phyloP scores from a whole-genome alignment of 1,140 invertebrate species.

The Campoletis sonorensis region DNA sequence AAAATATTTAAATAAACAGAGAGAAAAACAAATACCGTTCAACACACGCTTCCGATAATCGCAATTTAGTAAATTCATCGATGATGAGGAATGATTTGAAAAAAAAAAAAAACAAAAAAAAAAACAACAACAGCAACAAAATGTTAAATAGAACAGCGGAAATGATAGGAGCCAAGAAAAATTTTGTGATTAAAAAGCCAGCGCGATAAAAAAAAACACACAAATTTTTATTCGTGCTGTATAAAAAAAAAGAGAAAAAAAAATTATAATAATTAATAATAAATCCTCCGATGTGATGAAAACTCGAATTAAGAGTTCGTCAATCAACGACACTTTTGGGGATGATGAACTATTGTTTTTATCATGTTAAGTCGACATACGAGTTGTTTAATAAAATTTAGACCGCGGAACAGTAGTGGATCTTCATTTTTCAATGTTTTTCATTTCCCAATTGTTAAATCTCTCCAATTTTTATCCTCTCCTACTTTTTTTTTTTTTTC shows the following conservation, averaged over 20 bases:
- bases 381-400: conserved; percentile 41
- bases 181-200: background rate
- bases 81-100: background rate
- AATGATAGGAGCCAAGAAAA: background rate
- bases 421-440: background rate
- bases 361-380: conserved; percentile 45
- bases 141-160: background rate
- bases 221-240: background rate
- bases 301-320: background rate
- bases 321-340: background rate
- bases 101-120: background rate
- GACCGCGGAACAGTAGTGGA: conserved; percentile 27
- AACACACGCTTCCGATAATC: background rate
- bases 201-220: background rate
- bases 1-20: background rate
- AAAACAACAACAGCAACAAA: too few relatives aligned
- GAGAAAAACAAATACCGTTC: background rate
- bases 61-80: background rate
- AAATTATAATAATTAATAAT: background rate
- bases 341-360: conserved; percentile 46
- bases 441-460: background rate
- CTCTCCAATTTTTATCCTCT: background rate
- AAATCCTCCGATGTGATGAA: conserved; percentile 1
- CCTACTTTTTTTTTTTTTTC: background rate
- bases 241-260: background rate